These are phyloP conservation scores for Hassar affinis DNA, from an alignment of 2,113 vertebrate species.

Conservation along the genomic window DNA sequence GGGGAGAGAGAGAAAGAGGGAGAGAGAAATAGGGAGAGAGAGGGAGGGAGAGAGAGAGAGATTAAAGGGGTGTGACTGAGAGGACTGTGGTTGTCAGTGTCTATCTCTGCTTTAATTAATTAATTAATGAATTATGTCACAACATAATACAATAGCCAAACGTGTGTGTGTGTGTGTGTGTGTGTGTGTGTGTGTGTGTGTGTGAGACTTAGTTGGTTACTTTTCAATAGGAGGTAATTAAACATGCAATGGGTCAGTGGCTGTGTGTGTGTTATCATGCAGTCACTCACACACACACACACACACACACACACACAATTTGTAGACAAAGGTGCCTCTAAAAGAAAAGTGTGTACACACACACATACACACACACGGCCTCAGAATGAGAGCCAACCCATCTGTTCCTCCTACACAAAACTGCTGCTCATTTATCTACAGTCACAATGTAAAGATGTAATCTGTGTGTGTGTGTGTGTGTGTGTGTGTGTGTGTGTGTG, in stretches of 20 bases:
- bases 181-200: conserved; percentile 38
- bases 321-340: not conserved
- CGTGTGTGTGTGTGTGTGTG: not conserved
- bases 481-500: conserved; percentile 15
- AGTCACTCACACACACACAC: not conserved
- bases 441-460: conserved; percentile 33
- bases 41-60: conserved; percentile 18
- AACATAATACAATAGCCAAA: not conserved
- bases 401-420: conserved; percentile 35
- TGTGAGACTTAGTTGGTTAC: not conserved
- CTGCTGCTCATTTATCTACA: conserved; percentile 33
- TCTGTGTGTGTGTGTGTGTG: conserved; percentile 6
- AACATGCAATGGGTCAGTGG: conserved; percentile 16
- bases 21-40: no score
- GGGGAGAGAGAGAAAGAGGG: not conserved
- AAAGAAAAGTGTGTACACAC: not conserved
- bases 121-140: not conserved
- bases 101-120: not conserved
- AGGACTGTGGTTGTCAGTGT: not conserved
- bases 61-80: conserved; percentile 9
- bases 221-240: conserved; percentile 19
- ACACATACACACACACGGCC: not conserved
- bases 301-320: not conserved
- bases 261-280: not conserved
- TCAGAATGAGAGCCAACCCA: conserved; percentile 1